Base-by-base conservation (phyloP, 2,888 invertebrate genomes). In the Leistus spinibarbis region DNA sequence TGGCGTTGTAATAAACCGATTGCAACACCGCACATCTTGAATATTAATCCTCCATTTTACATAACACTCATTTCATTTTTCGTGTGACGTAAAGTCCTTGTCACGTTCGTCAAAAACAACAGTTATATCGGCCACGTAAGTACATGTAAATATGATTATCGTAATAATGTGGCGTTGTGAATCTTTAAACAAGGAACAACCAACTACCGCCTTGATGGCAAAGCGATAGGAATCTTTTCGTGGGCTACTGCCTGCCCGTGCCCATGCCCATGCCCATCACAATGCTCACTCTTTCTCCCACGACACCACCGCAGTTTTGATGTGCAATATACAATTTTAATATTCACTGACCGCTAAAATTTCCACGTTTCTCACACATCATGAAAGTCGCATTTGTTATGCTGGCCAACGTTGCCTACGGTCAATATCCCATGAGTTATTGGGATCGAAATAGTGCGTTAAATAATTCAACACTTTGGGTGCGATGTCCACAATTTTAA, bases 41-140 rank as follows among this genome's bases (percentile, higher is more conserved):
- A 70, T 70, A 70, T 62, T 70, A 62, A 70, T 60, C n/a, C 24
- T 19, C 7, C 40, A 62, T 27, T 70, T 70, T 70, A 70, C 69
- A 70, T 70, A 60, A 70, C 24, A 40, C 40, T 40, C 40, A 40
- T 40, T 40, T 40, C 40, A 40, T 40, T 40, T 40, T 40, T 62
- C 16, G n/a, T 53, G 24, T 69, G 69, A 69, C 53, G 69, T 63
- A 62, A 70, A 69, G 69, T 40, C 66, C 16, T 20, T 53, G 19
- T 57, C 69, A 70, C 69, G 69, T 70, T 40, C 62, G 40, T 53
- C 63, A 53, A 54, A 40, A 40, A 40, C 40, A 40, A 70, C 69
- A 63, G 69, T 70, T 70, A 70, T 53, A 40, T 62, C 69, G 63
- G 69, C 54, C 68, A 68, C 27, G 68, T 68, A 57, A 57, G 17